Evolutionary conservation across 2,888 invertebrate species (phyloP), one percentile per base, ranked within the genome.

Genomic region (Yponomeuta plumbellus): DNA sequence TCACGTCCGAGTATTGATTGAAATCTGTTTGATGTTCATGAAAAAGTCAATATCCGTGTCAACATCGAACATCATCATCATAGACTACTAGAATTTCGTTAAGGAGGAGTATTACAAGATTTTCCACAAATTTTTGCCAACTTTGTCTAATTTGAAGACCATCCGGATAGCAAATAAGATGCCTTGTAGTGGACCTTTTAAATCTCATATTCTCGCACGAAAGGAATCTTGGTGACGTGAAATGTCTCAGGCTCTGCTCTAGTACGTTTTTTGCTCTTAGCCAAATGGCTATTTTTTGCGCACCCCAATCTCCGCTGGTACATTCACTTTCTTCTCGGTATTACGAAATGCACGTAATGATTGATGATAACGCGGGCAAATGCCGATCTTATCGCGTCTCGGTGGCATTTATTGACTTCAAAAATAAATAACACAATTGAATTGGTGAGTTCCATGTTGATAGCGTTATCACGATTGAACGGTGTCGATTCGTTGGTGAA

Each of bases 271-370:
- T 13, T 52, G 17, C 44, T 52, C 59, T 59, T 23, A 22, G 22
- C 13, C 59, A 21, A 59, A 23, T 59, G 59, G 22, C 59, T 22
- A 57, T 57, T 59, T 59, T 68, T 67, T 66, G 67, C 64, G 67
- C 69, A 22, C 22, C 59, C 59, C 23, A 59, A 59, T 59, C 44
- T 52, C 44, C 44, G 44, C 44, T 13, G 17, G 44, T 52, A 73
- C 74, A 70, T 76, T 77, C 73, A 78, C 80, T 81, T 61, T 66
- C 79, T 66, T 70, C 66, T 17, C 69, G 64, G 65, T 61, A 69
- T 81, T 79, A 77, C 75, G 74, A 76, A 76, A 77, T 70, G 69
- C 66, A 72, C 71, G 71, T 76, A 73, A 68, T 76, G 76, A 78
- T 80, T 75, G 73, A 79, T 79, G 73, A 76, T 79, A 78, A 75